Evolutionary conservation across 2,113 vertebrate species (phyloP), one percentile per base, ranked within the genome.

Genomic region (Protomyctophum bolini): DNA sequence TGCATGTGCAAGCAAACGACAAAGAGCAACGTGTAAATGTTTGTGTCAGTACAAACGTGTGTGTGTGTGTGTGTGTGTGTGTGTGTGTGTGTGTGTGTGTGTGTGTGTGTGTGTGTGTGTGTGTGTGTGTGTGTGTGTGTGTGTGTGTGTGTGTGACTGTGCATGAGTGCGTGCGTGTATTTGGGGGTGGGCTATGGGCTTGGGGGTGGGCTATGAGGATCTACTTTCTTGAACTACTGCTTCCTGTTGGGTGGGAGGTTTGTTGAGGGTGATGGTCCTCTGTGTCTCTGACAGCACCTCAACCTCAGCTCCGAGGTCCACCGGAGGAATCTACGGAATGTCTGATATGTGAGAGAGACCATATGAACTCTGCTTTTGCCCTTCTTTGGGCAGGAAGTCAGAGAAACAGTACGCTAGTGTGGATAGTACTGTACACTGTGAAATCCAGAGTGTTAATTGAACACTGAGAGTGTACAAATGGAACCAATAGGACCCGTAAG

Each of bases 311-410:
- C 58, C 82, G 76, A 77, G 71, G 74, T 84, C 81, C 63, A 45
- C 75, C 69, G 75, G 64, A 72, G 80, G 88, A 90, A 91, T 91
- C 70, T 84, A 45, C 82, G 75, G 90, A 92, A 91, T 92, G 90
- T 86, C 74, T 83, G 77, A 83, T 82, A 86, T 86, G 86, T 81
- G 80, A 85, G 77, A 63, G 76, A 84, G 83, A 77, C 80, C 29
- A 80, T 82, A 77, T 79, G 29, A 79, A 58, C 70, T 55, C 65
- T 61, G 21, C 51, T 6, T 46, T 66, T 88, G 66, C 63, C 87
- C 89, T 90, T 91, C 77, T 88, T 88, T 91, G 88, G 85, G 82
- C 79, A 91, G 87, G 80, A 89, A 75, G 79, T 73, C 76, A 77
- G 45, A 46, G 45, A 50, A 67, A 70, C 10, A 29, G 58, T 47